Conservation (phyloP, 2,113 vertebrate species). For the Leptodactylus fuscus region DNA sequence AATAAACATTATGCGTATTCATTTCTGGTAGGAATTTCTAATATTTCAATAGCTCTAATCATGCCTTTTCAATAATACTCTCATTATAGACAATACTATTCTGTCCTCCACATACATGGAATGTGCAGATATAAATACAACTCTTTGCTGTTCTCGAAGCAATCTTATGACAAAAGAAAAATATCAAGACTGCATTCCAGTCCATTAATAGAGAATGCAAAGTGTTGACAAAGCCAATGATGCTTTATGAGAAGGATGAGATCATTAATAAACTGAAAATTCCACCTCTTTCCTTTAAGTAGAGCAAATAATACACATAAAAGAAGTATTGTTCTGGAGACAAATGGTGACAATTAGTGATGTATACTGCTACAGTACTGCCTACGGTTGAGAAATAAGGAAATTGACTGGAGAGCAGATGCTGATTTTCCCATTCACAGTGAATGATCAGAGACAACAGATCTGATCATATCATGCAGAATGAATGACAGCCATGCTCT, state of each 20-base stretch:
- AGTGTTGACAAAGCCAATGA: slow-evolving; percentile 4
- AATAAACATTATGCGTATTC: slow-evolving; percentile 8
- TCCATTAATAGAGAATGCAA: not conserved
- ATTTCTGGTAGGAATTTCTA: not conserved
- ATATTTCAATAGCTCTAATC: not conserved
- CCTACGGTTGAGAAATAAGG: not conserved
- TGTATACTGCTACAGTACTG: not conserved
- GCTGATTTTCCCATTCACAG: not conserved
- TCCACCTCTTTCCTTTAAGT: not conserved
- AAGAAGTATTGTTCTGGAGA: not conserved
- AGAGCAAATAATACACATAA: not conserved
- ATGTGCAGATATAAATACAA: slow-evolving; percentile 1
- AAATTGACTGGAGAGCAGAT: not conserved
- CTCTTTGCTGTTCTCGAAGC: not conserved
- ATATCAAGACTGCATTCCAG: slow-evolving; percentile 21
- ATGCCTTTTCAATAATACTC: not conserved
- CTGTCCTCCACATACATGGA: slow-evolving; percentile 9
- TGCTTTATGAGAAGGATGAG: not conserved
- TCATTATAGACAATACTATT: slow-evolving; percentile 20
- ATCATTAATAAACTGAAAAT: not conserved
- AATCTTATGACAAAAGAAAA: slow-evolving; percentile 20
- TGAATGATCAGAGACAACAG: not conserved
- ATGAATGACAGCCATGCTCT: not conserved
- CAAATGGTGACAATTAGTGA: not conserved
- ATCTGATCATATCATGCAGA: not conserved